Evolutionary conservation across 2,888 invertebrate species (phyloP).

Genomic region (Eristalinus aeneus): DNA sequence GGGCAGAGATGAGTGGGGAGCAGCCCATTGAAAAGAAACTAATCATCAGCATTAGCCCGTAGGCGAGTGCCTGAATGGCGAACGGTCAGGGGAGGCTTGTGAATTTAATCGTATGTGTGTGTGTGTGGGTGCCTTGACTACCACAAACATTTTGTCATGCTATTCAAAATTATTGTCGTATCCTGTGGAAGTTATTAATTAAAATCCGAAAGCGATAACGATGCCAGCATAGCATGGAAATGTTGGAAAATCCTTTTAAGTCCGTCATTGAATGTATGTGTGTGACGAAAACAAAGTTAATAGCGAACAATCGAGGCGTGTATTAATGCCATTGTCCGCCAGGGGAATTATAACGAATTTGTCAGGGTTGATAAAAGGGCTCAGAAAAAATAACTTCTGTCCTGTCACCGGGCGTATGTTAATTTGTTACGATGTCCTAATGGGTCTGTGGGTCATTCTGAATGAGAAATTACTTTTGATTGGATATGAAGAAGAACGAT

Average conservation of each 20-base stretch:
- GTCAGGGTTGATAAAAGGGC: conserved; percentile 5
- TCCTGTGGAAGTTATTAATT: conserved; percentile 68
- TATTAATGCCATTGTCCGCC: conserved; percentile 20
- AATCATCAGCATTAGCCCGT: conserved; percentile 37
- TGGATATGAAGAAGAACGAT: neutral
- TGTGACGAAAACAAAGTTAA: conserved; percentile 2
- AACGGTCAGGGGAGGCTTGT: neutral
- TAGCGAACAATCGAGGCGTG: conserved; percentile 10
- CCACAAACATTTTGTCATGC: conserved; percentile 43
- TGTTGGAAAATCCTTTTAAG: conserved; percentile 30
- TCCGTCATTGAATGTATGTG: neutral
- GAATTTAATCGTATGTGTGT: neutral
- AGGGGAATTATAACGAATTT: conserved; percentile 24
- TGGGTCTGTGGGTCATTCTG: neutral
- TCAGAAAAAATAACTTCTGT: conserved; percentile 11
- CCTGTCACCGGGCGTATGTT: conserved; percentile 31
- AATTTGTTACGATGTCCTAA: conserved; percentile 22
- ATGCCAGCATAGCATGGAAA: conserved; percentile 21
- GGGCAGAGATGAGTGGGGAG: neutral
- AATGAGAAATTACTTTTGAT: neutral
- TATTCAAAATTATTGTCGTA: conserved; percentile 57
- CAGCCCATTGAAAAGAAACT: conserved; percentile 17
- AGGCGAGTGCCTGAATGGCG: neutral
- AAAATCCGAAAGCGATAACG: conserved; percentile 50
- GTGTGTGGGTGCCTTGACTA: neutral